Conservation (phyloP, 2,888 invertebrate species). For the Theretra japonica region DNA sequence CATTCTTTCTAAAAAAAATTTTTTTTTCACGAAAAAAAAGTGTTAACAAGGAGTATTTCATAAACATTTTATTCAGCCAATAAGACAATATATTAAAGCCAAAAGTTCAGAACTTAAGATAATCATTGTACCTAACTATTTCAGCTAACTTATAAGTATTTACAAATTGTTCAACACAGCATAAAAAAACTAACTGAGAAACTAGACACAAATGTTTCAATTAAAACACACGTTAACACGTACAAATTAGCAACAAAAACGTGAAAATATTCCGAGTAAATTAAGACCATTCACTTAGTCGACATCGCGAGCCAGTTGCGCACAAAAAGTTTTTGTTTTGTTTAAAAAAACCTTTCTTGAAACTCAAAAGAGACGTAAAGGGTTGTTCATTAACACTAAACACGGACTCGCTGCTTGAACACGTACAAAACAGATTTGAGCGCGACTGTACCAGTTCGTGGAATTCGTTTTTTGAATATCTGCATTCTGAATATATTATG, state of each 20-base stretch:
- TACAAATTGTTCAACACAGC: not conserved
- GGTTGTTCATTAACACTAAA: conserved; percentile 72
- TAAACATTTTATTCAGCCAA: too few species aligned
- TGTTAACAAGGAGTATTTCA: too few species aligned
- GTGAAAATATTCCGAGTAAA: conserved; percentile 17
- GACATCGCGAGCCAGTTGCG: conserved; percentile 12
- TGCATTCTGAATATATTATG: conserved; percentile 18
- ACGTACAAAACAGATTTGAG: conserved; percentile 73
- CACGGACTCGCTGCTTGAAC: conserved; percentile 62
- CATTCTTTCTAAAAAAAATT: too few species aligned
- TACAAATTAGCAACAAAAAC: conserved; percentile 11
- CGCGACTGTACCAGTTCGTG: conserved; percentile 41
- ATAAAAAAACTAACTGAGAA: conserved; percentile 3
- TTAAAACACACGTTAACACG: conserved; percentile 20
- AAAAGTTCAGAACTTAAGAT: too few species aligned
- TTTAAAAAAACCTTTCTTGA: conserved; percentile 18
- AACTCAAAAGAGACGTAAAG: conserved; percentile 45
- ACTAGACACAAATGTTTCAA: conserved; percentile 18
- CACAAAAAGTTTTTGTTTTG: conserved; percentile 2
- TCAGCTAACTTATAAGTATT: not conserved
- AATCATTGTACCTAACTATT: too few species aligned
- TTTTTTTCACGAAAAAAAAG: too few species aligned
- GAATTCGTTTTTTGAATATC: conserved; percentile 8
- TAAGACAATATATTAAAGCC: too few species aligned
- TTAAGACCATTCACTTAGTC: conserved; percentile 16